Conservation (phyloP, 2,888 invertebrate species). For the Polydrusus cervinus region DNA sequence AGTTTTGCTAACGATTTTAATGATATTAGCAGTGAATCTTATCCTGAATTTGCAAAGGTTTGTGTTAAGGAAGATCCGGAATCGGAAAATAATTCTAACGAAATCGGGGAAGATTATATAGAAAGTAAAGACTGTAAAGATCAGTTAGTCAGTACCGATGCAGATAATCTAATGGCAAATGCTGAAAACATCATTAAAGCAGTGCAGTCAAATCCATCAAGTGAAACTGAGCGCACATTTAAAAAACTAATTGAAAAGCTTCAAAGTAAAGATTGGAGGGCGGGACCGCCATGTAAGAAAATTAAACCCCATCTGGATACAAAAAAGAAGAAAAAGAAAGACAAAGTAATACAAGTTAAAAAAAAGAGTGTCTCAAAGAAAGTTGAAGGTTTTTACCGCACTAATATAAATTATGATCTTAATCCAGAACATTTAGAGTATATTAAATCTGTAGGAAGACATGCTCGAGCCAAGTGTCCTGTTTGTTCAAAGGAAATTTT, state of each 20-base stretch:
- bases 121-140: slow-evolving; percentile 4
- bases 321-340: background rate
- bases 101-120: background rate
- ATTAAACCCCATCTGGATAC: background rate
- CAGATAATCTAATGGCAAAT: slow-evolving; percentile 6
- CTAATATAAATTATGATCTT: slow-evolving; percentile 9
- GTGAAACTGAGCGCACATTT: slow-evolving; percentile 3
- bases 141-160: slow-evolving; percentile 3
- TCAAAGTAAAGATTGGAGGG: background rate
- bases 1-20: background rate
- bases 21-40: background rate
- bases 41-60: background rate
- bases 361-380: background rate
- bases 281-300: background rate
- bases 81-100: background rate
- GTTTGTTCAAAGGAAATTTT: slow-evolving; percentile 61
- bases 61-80: background rate
- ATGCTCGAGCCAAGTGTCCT: slow-evolving; percentile 55
- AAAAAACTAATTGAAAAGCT: slow-evolving; percentile 8
- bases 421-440: slow-evolving; percentile 27
- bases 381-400: background rate
- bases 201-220: slow-evolving; percentile 5
- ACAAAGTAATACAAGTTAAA: background rate
- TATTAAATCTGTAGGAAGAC: slow-evolving; percentile 12
- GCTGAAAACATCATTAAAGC: slow-evolving; percentile 3